Percentiles rank a stretch among this genome's conserved stretches.
Evolutionary conservation across 2,797 vertebrate species (phyloP).

Genomic region (Urophycis tenuis): DNA sequence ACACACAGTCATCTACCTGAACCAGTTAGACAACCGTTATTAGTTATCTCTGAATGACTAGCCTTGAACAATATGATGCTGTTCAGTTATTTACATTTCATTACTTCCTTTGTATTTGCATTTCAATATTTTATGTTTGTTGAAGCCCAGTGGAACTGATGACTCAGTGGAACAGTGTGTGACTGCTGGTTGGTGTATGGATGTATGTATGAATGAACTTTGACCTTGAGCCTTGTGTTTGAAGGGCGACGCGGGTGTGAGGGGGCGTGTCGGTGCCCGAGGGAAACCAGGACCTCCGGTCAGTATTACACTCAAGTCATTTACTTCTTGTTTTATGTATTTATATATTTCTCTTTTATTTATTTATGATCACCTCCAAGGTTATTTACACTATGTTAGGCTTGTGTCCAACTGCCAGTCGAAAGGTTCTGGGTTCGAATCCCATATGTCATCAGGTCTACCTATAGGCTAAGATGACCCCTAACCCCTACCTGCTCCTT

Average conservation of each 20-base stretch:
- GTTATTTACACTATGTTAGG: neutral
- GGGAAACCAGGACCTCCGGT: conserved; percentile 71
- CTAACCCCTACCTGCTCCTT: neutral
- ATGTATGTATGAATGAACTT: neutral
- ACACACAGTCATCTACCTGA: neutral
- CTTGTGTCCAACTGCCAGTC: neutral
- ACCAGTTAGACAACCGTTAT: neutral
- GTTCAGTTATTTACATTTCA: neutral
- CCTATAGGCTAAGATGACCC: neutral
- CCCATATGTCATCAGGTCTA: neutral
- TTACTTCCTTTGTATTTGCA: neutral
- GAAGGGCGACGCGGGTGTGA: conserved; percentile 68
- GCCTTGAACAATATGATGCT: neutral
- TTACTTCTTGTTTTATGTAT: neutral
- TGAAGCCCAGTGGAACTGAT: neutral
- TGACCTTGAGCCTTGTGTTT: conserved; percentile 2
- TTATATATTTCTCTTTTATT: neutral
- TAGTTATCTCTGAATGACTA: neutral
- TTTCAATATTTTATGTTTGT: neutral
- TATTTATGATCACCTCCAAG: neutral
- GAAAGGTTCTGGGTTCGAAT: no score
- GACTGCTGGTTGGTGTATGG: neutral
- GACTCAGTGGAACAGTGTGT: neutral
- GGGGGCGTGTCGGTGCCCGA: conserved; percentile 54
- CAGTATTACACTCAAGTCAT: conserved; percentile 18